Evolutionary conservation across 1,140 invertebrate species (phyloP).

Genomic region (Paralvinella palmiformis): DNA sequence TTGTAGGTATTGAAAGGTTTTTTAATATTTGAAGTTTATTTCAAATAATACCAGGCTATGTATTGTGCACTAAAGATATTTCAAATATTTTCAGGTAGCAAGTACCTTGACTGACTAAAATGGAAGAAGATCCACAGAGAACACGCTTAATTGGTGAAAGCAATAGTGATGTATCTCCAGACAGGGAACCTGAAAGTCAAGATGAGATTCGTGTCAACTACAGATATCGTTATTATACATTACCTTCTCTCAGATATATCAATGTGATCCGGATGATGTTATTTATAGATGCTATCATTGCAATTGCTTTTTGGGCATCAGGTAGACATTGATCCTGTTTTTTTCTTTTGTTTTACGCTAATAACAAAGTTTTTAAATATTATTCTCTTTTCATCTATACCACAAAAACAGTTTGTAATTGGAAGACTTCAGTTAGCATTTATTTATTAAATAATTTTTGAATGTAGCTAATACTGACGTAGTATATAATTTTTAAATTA

Average conservation of each 20-base stretch:
- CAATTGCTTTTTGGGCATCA: constrained; percentile 32
- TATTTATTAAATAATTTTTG: background rate
- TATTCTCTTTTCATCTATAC: background rate
- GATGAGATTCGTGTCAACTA: no score
- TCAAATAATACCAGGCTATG: no score
- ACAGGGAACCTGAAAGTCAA: no score
- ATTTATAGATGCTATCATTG: constrained; percentile 29
- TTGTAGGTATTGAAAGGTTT: no score
- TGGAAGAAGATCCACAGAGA: no score
- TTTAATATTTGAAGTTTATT: no score
- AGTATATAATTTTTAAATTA: background rate
- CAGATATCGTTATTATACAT: constrained; percentile 29
- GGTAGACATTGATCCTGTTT: constrained; percentile 24
- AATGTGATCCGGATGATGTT: constrained; percentile 27
- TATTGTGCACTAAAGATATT: no score
- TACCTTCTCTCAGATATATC: constrained; percentile 29
- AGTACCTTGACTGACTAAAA: no score
- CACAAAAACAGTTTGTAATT: background rate
- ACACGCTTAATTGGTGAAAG: no score
- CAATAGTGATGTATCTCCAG: no score
- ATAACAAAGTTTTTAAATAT: background rate
- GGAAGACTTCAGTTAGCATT: background rate
- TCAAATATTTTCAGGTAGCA: no score
- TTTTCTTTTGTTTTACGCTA: background rate
- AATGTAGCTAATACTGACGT: background rate